These are phyloP conservation scores for Lymantria dispar DNA, from an alignment of 2,888 invertebrate genomes.

Conservation along the genomic window DNA sequence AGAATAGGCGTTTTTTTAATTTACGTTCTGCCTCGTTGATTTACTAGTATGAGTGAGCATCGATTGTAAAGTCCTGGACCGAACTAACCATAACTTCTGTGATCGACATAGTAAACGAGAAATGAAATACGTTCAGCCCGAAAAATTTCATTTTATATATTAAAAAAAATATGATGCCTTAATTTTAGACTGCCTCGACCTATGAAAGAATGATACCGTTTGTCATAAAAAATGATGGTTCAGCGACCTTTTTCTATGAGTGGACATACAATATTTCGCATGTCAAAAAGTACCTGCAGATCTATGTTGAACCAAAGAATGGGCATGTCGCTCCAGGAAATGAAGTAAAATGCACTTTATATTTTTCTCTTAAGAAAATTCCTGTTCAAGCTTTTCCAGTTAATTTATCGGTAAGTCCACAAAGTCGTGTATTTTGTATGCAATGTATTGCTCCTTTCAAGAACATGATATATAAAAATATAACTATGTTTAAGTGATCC, in stretches of 20 bases:
- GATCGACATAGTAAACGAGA: no score
- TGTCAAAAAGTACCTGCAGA: slow-evolving; percentile 65
- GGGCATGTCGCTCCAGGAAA: slow-evolving; percentile 62
- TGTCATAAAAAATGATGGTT: slow-evolving; percentile 66
- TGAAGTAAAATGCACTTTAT: slow-evolving; percentile 55
- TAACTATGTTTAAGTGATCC: no score
- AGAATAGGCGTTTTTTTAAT: no score
- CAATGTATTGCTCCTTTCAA: no score
- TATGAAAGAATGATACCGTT: slow-evolving; percentile 68
- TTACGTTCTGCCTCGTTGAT: no score
- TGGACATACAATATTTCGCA: slow-evolving; percentile 56
- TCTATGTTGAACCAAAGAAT: slow-evolving; percentile 58
- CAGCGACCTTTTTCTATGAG: slow-evolving; percentile 69
- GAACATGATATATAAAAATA: no score
- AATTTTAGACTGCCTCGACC: slow-evolving; percentile 65
- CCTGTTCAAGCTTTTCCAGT: slow-evolving; percentile 67
- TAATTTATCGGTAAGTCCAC: slow-evolving; percentile 49
- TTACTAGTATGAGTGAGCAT: no score
- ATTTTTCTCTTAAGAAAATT: slow-evolving; percentile 63
- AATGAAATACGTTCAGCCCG: no score
- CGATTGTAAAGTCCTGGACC: no score
- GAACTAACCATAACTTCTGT: no score
- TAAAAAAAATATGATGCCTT: neutral
- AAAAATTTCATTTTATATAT: no score
- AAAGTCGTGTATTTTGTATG: neutral